phyloP scores from a whole-genome alignment of 2,888 invertebrate genomes.

The Euclidia mi region DNA sequence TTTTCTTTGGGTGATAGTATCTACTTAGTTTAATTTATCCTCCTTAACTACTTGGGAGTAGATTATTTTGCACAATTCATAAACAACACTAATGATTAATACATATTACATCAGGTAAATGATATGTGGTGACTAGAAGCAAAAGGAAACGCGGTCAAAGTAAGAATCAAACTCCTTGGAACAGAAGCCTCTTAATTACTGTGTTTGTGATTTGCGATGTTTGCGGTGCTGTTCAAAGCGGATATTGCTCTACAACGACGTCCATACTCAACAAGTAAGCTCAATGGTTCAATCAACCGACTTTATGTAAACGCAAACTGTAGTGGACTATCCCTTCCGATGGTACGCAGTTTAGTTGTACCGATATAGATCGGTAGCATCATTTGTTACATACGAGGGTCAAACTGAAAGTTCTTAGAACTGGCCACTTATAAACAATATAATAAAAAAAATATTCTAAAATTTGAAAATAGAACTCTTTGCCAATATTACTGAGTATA shows the following conservation, averaged over 20 bases:
- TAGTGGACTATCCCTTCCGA: neutral
- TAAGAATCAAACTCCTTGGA: neutral
- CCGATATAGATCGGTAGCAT: no score
- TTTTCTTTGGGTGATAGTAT: no score
- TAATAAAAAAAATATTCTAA: no score
- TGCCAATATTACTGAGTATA: no score
- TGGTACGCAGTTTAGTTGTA: no score
- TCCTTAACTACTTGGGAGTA: no score
- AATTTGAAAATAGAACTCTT: no score
- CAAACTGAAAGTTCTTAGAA: no score
- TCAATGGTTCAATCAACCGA: no score
- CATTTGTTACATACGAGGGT: no score
- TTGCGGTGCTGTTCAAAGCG: constrained; percentile 14
- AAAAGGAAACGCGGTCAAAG: constrained; percentile 15
- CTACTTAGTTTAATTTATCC: no score
- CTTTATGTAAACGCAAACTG: neutral
- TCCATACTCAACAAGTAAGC: constrained; percentile 8
- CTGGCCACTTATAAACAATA: no score
- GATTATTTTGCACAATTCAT: neutral
- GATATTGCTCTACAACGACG: constrained; percentile 3
- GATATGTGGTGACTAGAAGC: constrained; percentile 10
- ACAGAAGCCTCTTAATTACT: constrained; percentile 11
- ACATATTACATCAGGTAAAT: constrained; percentile 23
- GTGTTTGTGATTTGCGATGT: constrained; percentile 14
- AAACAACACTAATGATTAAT: constrained; percentile 5